Evolutionary conservation across 2,888 invertebrate genomes (phyloP).

Genomic region (Noctuana brunneofusca): DNA sequence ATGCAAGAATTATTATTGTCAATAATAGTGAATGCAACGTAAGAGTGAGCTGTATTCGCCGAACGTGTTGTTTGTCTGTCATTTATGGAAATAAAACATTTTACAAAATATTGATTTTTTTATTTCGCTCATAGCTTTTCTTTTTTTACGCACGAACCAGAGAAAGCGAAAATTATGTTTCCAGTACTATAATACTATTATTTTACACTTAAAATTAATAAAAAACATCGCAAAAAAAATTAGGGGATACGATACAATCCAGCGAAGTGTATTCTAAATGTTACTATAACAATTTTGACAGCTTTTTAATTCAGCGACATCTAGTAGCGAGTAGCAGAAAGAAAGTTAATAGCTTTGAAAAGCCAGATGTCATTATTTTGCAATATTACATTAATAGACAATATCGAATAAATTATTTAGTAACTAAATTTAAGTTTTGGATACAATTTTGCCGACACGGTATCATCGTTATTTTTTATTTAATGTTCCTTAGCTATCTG

Average conservation of each 20-base stretch:
- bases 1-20: slow-evolving; percentile 45
- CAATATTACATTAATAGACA: too few relatives aligned
- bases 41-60: slow-evolving; percentile 66
- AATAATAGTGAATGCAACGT: slow-evolving; percentile 47
- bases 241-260: too few relatives aligned
- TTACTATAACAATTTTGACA: not conserved
- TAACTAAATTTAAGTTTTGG: too few relatives aligned
- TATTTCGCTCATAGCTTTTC: not conserved
- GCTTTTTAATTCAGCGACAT: slow-evolving; percentile 17
- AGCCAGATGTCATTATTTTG: slow-evolving; percentile 8
- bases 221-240: too few relatives aligned
- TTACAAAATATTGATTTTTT: slow-evolving; percentile 49
- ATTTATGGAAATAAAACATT: slow-evolving; percentile 71
- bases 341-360: not conserved
- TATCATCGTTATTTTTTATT: too few relatives aligned
- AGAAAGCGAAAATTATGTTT: too few relatives aligned
- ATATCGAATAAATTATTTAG: too few relatives aligned
- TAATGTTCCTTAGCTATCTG: too few relatives aligned
- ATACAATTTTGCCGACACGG: too few relatives aligned
- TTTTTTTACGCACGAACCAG: too few relatives aligned
- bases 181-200: too few relatives aligned
- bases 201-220: too few relatives aligned
- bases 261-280: not conserved
- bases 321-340: slow-evolving; percentile 42
- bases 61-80: slow-evolving; percentile 70